A percentile compares a stretch with the other conserved stretches of the same genome.
Conservation (phyloP, 2,113 vertebrate species). For the Salminus brasiliensis region DNA sequence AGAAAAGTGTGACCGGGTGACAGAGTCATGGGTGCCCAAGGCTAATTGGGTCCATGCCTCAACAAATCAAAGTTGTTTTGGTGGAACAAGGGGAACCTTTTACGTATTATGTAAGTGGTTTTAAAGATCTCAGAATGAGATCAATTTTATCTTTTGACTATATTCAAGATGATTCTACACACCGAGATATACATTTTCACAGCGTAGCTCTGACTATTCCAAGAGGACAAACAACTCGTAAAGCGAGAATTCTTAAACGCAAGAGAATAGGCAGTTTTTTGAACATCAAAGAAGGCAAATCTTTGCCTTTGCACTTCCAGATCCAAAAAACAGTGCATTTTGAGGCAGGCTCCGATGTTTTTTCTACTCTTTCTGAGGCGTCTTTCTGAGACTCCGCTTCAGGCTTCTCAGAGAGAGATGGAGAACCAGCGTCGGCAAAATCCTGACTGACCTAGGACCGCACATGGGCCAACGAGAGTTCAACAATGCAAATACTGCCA, state of each 20-base stretch:
- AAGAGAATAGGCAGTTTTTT: background rate
- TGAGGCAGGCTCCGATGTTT: background rate
- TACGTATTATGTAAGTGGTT: no score
- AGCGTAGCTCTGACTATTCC: no score
- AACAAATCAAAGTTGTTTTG: no score
- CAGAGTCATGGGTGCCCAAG: no score
- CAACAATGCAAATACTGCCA: constrained; percentile 16
- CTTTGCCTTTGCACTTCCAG: background rate
- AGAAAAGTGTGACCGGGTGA: no score
- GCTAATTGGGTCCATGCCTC: no score
- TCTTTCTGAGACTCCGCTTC: background rate
- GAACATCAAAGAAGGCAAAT: background rate
- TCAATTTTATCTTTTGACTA: no score
- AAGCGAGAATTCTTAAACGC: background rate
- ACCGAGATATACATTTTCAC: no score
- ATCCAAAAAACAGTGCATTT: background rate
- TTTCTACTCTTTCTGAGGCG: background rate
- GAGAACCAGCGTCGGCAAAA: constrained; percentile 7
- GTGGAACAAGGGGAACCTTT: no score
- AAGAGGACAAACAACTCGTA: background rate
- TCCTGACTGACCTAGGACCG: no score
- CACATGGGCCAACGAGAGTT: background rate
- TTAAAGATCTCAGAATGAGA: no score
- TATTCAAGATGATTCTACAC: no score
- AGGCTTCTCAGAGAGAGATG: background rate